Conservation (phyloP, 2,888 invertebrate species). For the Trissolcus japonicus region DNA sequence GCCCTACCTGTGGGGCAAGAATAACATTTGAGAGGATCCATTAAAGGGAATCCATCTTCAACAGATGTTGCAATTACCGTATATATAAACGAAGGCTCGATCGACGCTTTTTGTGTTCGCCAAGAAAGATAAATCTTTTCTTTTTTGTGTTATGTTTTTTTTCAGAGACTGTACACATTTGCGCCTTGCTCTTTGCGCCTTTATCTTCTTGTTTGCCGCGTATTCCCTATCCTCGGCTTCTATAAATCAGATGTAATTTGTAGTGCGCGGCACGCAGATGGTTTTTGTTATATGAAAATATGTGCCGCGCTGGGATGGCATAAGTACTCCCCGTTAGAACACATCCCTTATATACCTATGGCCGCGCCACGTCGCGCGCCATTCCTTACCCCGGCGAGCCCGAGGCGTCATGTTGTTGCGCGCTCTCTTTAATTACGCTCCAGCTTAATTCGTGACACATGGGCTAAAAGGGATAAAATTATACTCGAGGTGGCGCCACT, state of each 20-base stretch:
- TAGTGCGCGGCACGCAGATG: slow-evolving; percentile 77
- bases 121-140: neutral
- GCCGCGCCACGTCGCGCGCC: slow-evolving; percentile 59
- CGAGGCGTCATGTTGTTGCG: slow-evolving; percentile 74
- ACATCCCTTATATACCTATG: slow-evolving; percentile 73
- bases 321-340: slow-evolving; percentile 76
- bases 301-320: slow-evolving; percentile 74
- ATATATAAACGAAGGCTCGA: slow-evolving; percentile 31
- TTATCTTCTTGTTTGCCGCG: slow-evolving; percentile 47
- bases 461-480: slow-evolving; percentile 60
- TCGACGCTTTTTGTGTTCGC: neutral
- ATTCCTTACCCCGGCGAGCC: slow-evolving; percentile 64
- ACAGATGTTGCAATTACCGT: slow-evolving; percentile 41
- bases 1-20: slow-evolving; percentile 61
- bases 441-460: slow-evolving; percentile 70
- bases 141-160: neutral
- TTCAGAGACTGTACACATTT: slow-evolving; percentile 40
- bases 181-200: slow-evolving; percentile 56
- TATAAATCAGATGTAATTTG: slow-evolving; percentile 77
- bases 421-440: slow-evolving; percentile 75
- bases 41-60: slow-evolving; percentile 37
- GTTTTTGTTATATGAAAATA: slow-evolving; percentile 77
- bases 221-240: slow-evolving; percentile 61
- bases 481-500: slow-evolving; percentile 52
- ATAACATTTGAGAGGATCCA: slow-evolving; percentile 43